Percentiles rank a stretch among this genome's conserved stretches.
These are phyloP conservation scores for Typhlichthys subterraneus DNA, from an alignment of 2,797 vertebrate genomes.

Conservation along the genomic window DNA sequence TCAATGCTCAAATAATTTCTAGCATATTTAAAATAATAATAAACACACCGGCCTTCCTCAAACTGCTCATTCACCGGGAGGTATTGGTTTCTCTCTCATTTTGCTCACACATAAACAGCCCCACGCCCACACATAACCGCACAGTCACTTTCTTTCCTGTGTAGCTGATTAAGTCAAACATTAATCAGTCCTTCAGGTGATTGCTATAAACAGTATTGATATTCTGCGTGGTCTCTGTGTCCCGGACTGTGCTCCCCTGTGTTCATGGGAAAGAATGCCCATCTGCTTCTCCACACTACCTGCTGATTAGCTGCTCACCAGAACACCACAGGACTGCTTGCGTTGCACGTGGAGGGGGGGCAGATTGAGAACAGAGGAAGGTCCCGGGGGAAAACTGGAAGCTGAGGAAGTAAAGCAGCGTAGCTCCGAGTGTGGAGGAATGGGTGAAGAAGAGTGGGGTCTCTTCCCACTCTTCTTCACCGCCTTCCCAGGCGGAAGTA, in stretches of 20 bases:
- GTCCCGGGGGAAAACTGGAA: slow-evolving; percentile 41
- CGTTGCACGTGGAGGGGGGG: slow-evolving; percentile 22
- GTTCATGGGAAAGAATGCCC: slow-evolving; percentile 62
- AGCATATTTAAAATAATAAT: no score
- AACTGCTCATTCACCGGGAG: background rate
- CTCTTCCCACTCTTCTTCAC: no score
- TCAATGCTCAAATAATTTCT: no score
- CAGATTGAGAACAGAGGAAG: slow-evolving; percentile 42
- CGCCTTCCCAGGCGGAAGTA: slow-evolving; percentile 21
- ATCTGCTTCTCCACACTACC: slow-evolving; percentile 49
- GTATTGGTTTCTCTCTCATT: slow-evolving; percentile 4
- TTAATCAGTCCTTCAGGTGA: slow-evolving; percentile 69
- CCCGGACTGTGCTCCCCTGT: slow-evolving; percentile 40
- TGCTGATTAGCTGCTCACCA: slow-evolving; percentile 57
- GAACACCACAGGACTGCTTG: slow-evolving; percentile 18
- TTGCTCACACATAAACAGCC: slow-evolving; percentile 29
- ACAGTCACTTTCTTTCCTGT: slow-evolving; percentile 42
- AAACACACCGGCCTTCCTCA: no score
- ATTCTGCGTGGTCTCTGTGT: slow-evolving; percentile 56
- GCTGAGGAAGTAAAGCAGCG: slow-evolving; percentile 36
- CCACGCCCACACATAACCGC: background rate
- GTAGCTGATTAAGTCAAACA: slow-evolving; percentile 67
- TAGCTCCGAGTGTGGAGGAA: slow-evolving; percentile 33
- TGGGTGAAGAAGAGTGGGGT: slow-evolving; percentile 10
- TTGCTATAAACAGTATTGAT: slow-evolving; percentile 69